Percentiles rank a stretch among this genome's conserved stretches.
phyloP scores from a whole-genome alignment of 2,113 vertebrate species.

The Pteropus alecto region DNA sequence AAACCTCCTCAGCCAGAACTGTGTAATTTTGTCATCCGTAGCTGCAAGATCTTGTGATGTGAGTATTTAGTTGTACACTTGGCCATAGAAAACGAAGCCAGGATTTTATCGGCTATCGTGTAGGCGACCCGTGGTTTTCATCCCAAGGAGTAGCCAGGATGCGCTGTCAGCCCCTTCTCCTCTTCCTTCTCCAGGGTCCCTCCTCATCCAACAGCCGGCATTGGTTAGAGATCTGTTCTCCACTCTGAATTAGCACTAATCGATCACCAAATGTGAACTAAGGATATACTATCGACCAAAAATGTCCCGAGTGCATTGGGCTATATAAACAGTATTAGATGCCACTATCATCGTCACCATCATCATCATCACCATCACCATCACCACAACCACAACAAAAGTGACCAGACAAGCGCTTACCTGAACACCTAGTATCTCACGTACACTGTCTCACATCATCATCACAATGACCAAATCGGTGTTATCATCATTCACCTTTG shows the following conservation, averaged over 20 bases:
- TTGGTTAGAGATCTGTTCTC: neutral
- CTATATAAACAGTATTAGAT: neutral
- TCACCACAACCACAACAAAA: neutral
- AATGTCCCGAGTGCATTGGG: neutral
- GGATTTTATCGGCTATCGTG: neutral
- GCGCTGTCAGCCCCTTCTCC: no score
- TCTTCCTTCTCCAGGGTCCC: no score
- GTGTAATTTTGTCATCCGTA: neutral
- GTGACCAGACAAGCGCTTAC: fast-evolving
- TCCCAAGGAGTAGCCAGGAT: neutral
- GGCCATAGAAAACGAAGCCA: neutral
- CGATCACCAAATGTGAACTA: neutral
- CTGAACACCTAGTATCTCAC: no score
- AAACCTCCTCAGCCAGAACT: neutral
- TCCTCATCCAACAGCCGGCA: neutral
- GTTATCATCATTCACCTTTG: neutral
- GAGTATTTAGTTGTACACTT: neutral
- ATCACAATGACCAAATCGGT: fast-evolving
- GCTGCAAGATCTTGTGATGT: neutral
- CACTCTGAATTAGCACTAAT: neutral
- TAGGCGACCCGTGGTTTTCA: neutral
- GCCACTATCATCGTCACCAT: neutral
- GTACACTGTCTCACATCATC: neutral
- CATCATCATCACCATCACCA: no score
- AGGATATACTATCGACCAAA: neutral